Base-by-base conservation (phyloP, 2,888 invertebrate species). In the Adelognathus sp. region DNA sequence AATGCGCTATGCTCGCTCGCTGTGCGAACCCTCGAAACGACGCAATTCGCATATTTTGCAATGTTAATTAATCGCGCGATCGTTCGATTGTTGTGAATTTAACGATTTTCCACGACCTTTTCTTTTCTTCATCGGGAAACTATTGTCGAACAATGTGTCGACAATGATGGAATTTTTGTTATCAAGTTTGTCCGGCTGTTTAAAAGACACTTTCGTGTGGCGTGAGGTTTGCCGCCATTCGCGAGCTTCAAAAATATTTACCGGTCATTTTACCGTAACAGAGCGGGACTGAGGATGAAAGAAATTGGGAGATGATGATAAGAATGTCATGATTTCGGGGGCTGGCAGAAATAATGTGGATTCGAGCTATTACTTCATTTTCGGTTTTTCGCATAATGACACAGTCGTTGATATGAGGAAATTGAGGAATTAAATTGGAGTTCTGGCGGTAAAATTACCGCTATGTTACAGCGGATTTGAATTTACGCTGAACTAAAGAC, bases 201-300 rank as follows among this genome's bases (percentile, higher is more conserved):
- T 84, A 82, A 82, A 83, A 82, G 76, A 76, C 82, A 69, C 69
- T 39, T 78, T 81, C 39, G 80, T 76, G 81, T 80, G 76, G 76
- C 52, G 70, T 31, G 52, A 64, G 64, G 41, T 79, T 83, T 83
- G 67, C 78, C 82, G 83, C 82, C 80, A 14, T 78, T 72, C 44
- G 31, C 4, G 14, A 61, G n/a, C 39, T 21, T 56, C 24, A 27
- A 29, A 52, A 56, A 66, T 33, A 58, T 52, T 58, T 56, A 61
- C 63, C 31, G 46, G 76, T 60, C 11, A 66, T 54, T 7, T 44
- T 31, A 74, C 66, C 14, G 21, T 31, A 21, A 24, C 9, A 5
- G n/a, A 36, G 24, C 7, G 46, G 3, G 18, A 5, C 18, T 9
- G 11, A 18, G n/a, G 11, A 11, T 11, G 46, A n/a, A 21, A 9